Conservation (phyloP, 2,797 vertebrate genomes). For the Semaprochilodus insignis region DNA sequence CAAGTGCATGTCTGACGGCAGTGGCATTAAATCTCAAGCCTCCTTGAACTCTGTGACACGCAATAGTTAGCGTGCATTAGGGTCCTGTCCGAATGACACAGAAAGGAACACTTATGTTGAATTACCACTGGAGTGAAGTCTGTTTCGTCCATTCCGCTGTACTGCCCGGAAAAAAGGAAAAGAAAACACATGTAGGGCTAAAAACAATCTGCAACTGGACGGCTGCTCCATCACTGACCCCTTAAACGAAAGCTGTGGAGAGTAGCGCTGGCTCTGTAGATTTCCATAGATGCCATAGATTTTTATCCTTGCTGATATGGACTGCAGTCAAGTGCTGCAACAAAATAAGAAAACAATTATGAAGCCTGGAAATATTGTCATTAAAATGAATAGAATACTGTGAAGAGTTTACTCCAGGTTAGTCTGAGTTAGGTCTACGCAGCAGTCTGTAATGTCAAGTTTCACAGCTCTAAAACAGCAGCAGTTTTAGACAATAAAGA, state of each 20-base stretch:
- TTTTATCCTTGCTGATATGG: background rate
- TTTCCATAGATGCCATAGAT: no score
- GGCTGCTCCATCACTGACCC: no score
- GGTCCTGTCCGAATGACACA: slow-evolving; percentile 34
- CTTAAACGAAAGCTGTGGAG: no score
- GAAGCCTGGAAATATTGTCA: background rate
- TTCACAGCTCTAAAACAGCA: background rate
- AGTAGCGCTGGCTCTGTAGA: background rate
- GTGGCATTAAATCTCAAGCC: slow-evolving; percentile 42
- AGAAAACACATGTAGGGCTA: slow-evolving; percentile 9
- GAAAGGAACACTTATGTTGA: slow-evolving; percentile 22
- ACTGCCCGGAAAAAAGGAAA: background rate
- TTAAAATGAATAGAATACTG: background rate
- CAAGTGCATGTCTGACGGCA: slow-evolving; percentile 39
- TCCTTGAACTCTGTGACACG: slow-evolving; percentile 37
- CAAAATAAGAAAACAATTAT: background rate
- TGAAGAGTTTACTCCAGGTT: background rate
- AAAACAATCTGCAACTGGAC: background rate
- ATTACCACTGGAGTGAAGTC: slow-evolving; percentile 21
- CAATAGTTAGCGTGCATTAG: slow-evolving; percentile 26
- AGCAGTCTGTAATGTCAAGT: no score
- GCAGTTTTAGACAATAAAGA: background rate
- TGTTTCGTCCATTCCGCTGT: slow-evolving; percentile 1
- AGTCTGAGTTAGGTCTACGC: background rate
- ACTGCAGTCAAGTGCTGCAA: background rate